These are phyloP conservation scores for Drosophila prostipennis DNA, from an alignment of 2,888 invertebrate species.

Conservation along the genomic window DNA sequence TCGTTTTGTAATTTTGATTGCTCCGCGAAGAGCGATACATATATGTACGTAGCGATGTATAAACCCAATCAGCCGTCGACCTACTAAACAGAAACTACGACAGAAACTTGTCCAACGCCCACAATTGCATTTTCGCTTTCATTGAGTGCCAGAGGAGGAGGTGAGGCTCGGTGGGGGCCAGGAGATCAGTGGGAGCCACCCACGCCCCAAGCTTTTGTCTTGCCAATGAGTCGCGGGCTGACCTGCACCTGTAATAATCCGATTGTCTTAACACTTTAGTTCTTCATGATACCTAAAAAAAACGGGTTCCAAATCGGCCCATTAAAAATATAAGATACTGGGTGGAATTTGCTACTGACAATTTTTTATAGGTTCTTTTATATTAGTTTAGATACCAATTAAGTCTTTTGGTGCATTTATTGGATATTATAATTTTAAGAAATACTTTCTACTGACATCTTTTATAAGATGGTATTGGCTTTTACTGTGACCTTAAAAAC, in stretches of 20 bases:
- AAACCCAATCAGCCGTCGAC: constrained; percentile 49
- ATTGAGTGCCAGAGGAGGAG: constrained; percentile 19
- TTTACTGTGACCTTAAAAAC: too few relatives aligned
- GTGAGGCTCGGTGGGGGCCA: constrained; percentile 1
- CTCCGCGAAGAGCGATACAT: constrained; percentile 43
- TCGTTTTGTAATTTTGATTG: constrained; percentile 56
- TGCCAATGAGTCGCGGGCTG: constrained; percentile 30
- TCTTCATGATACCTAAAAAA: not conserved
- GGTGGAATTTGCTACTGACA: too few relatives aligned
- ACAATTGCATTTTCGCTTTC: constrained; percentile 61
- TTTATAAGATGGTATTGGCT: too few relatives aligned
- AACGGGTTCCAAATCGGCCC: not conserved
- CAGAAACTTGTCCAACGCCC: constrained; percentile 63
- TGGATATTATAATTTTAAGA: too few relatives aligned
- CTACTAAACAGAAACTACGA: constrained; percentile 55
- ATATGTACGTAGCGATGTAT: constrained; percentile 15
- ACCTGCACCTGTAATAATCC: constrained; percentile 25
- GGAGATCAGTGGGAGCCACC: constrained; percentile 32
- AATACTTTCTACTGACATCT: too few relatives aligned
- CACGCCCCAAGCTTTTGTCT: constrained; percentile 27
- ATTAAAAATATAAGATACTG: not conserved
- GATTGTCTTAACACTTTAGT: not conserved
- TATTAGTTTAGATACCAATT: too few relatives aligned
- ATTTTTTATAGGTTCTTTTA: too few relatives aligned
- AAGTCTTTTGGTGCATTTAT: too few relatives aligned